Percentiles rank a stretch among this genome's conserved stretches.
Evolutionary conservation across 2,888 invertebrate species (phyloP).

Genomic region (Keiferia lycopersicella): DNA sequence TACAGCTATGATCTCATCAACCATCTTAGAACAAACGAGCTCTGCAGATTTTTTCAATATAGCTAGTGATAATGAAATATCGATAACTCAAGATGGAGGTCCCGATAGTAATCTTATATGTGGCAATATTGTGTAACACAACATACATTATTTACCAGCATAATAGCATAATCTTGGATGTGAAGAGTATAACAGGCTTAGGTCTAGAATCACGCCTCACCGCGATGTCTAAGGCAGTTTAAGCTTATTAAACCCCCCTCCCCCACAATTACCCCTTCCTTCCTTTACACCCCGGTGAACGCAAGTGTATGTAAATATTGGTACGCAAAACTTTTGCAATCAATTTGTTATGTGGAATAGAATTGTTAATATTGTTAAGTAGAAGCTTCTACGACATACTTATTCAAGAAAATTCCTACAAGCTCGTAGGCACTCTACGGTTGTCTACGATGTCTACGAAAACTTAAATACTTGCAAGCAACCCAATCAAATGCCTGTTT

Average conservation of each 20-base stretch:
- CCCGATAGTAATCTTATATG: too few relatives aligned
- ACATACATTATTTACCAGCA: background rate
- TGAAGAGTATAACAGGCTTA: conserved; percentile 3
- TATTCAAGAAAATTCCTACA: too few relatives aligned
- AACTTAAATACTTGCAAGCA: background rate
- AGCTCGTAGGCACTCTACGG: background rate
- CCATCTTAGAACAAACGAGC: too few relatives aligned
- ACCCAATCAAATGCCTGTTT: too few relatives aligned
- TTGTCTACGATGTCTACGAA: background rate
- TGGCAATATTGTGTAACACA: background rate
- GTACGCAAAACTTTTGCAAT: background rate
- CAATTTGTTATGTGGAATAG: background rate
- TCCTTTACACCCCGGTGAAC: background rate
- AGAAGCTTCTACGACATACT: too few relatives aligned
- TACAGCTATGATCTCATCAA: too few relatives aligned
- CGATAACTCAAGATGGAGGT: too few relatives aligned
- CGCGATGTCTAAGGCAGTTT: background rate
- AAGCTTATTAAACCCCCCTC: background rate
- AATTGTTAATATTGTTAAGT: too few relatives aligned
- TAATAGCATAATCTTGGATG: background rate
- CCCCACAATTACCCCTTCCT: background rate
- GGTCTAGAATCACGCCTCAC: conserved; percentile 2
- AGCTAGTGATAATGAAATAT: too few relatives aligned
- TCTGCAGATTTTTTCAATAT: too few relatives aligned
- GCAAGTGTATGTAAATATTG: conserved; percentile 3